Evolutionary conservation across 1,140 invertebrate species (phyloP).

Genomic region (Caenorhabditis briggsae): DNA sequence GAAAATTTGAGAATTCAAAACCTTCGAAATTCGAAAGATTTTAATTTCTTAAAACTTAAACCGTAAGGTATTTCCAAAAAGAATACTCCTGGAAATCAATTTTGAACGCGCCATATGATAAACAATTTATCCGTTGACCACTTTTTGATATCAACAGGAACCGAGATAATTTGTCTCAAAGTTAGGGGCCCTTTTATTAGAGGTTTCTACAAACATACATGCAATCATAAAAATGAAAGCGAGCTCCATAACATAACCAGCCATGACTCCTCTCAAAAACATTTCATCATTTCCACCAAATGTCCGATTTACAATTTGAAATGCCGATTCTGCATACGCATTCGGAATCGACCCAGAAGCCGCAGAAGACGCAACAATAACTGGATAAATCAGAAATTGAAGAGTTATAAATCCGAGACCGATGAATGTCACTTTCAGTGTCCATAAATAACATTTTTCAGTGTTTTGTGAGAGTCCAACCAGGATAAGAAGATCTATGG

Average conservation of each 20-base stretch:
- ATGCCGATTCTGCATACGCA: not conserved
- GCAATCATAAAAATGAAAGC: too few species aligned
- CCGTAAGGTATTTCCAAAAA: too few species aligned
- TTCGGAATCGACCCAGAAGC: not conserved
- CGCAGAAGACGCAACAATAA: not conserved
- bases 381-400: not conserved
- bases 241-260: not conserved
- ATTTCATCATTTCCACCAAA: not conserved
- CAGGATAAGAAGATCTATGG: not conserved
- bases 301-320: not conserved
- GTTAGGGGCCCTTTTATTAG: too few species aligned
- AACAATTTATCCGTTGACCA: too few species aligned
- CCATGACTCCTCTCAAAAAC: not conserved
- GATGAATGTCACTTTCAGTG: not conserved
- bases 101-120: too few species aligned
- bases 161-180: too few species aligned
- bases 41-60: too few species aligned
- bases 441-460: not conserved
- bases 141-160: too few species aligned
- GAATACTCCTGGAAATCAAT: too few species aligned
- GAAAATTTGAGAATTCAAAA: too few species aligned
- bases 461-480: not conserved
- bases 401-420: not conserved
- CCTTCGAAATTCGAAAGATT: too few species aligned
- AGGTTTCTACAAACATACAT: too few species aligned